A percentile compares a stretch with the other conserved stretches of the same genome.
phyloP scores from a whole-genome alignment of 2,113 vertebrate genomes.

The Tragelaphus strepsiceros region DNA sequence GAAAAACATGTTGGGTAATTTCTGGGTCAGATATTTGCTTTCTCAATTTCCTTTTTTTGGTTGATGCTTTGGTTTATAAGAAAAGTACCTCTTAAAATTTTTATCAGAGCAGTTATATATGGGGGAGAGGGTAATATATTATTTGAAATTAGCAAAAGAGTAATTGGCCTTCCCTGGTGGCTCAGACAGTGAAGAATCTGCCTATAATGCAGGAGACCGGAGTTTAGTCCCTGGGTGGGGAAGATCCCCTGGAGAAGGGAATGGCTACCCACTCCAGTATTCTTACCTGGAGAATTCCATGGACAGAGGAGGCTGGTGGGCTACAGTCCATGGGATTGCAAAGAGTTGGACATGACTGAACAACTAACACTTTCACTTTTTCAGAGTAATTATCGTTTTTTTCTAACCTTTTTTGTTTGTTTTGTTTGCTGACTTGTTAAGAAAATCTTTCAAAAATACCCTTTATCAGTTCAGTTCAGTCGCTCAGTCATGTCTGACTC shows the following conservation, averaged over 20 bases:
- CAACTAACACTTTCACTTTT: neutral
- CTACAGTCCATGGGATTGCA: neutral
- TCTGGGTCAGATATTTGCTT: neutral
- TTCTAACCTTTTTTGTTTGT: neutral
- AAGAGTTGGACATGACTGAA: neutral
- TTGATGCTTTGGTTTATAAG: conserved; percentile 26
- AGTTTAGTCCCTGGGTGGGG: neutral
- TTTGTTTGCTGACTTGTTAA: neutral
- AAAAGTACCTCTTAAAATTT: neutral
- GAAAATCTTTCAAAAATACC: neutral
- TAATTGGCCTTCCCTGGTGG: neutral
- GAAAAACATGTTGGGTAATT: neutral
- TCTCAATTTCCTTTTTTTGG: neutral
- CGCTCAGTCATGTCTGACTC: too few relatives aligned
- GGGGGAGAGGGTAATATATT: neutral
- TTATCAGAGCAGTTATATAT: neutral
- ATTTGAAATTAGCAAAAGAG: neutral
- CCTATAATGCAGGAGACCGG: neutral
- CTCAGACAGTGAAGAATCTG: neutral
- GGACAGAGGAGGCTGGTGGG: neutral
- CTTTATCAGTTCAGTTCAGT: neutral
- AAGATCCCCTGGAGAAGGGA: neutral
- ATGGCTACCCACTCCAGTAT: neutral
- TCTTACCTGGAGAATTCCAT: neutral
- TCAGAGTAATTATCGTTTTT: neutral